Base-by-base conservation (phyloP, 2,888 invertebrate species). In the Agrenia bidenticulata region DNA sequence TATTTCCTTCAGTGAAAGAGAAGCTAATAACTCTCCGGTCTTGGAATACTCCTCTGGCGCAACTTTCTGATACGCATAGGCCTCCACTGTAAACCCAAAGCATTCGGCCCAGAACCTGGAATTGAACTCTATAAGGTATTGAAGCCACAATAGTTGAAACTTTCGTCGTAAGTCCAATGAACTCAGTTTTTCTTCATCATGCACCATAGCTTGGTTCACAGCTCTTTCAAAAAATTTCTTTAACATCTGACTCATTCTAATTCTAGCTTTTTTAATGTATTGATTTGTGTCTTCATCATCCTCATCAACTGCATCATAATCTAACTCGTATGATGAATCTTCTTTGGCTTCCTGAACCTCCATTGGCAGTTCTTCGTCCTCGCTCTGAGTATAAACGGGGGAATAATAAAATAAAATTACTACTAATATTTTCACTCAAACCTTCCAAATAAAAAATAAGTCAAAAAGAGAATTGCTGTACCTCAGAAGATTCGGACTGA, bases 71-170 rank as follows among this genome's bases (percentile, higher is more conserved):
- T 41, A 39, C 11, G 56, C 24, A 9, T 13, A 2, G 5, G 26
- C n/a, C 2, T 55, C 55, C 13, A 57, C 15, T 7, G 19, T 21
- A 23, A 57, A 41, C 19, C 56, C 56, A 21, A 57, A 57, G 23
- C 56, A 57, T 17, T 17, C 7, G 37, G 56, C 5, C 41, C 39
- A 57, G 41, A 57, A 57, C 41, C 17, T 41, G 19, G 56, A 57
- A 39, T 57, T 57, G 23, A 57, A 57, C 37, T 57, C 56, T 5
- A 57, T 17, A 2, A 57, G 17, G 41, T 41, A 41, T 23, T 57
- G 56, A 21, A 57, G 9, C 56, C 56, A 57, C 19, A 57, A 37
- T 13, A 37, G 2, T 37, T 57, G 56, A 21, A 57, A 57, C 37
- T 57, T 57, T 41, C 37, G 27, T 41, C 39, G 5, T 9, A 57